These are phyloP conservation scores for Mnemiopsis leidyi DNA, from an alignment of 37 sponge, comb jelly and placozoan species.

Conservation along the genomic window DNA sequence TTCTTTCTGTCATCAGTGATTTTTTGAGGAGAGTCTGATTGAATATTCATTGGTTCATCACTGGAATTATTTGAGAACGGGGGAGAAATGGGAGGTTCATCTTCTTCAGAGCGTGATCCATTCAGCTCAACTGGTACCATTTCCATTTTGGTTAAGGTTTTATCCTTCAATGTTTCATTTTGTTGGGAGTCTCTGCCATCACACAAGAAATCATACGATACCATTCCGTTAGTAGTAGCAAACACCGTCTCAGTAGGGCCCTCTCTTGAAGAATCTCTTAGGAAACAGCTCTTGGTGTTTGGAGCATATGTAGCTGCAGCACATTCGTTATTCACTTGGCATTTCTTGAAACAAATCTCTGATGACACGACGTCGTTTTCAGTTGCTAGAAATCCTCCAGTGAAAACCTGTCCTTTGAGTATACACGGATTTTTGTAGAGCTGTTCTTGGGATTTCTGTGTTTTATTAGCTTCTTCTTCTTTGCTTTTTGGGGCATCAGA, in stretches of 20 bases:
- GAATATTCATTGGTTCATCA: too few species aligned
- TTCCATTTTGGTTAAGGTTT: too few species aligned
- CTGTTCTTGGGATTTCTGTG: background rate
- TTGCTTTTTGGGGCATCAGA: background rate
- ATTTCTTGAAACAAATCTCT: background rate
- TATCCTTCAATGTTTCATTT: too few species aligned
- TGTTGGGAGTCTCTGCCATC: too few species aligned
- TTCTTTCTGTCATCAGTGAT: background rate
- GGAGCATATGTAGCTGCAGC: background rate
- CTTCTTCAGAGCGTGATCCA: background rate
- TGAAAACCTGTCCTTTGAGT: slow-evolving; percentile 9
- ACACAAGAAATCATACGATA: slow-evolving; percentile 22
- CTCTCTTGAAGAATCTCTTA: background rate
- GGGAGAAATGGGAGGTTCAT: too few species aligned
- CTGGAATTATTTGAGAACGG: too few species aligned
- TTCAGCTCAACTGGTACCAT: too few species aligned
- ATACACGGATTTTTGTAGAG: background rate
- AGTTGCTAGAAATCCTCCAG: background rate
- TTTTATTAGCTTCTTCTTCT: background rate
- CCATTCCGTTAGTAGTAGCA: background rate
- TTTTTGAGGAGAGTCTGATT: too few species aligned
- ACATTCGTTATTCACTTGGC: background rate
- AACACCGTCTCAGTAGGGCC: background rate
- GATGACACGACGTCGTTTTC: too few species aligned
- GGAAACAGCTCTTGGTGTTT: background rate